Evolutionary conservation across 2,113 vertebrate genomes (phyloP).

Genomic region (Nesogale talazaci): DNA sequence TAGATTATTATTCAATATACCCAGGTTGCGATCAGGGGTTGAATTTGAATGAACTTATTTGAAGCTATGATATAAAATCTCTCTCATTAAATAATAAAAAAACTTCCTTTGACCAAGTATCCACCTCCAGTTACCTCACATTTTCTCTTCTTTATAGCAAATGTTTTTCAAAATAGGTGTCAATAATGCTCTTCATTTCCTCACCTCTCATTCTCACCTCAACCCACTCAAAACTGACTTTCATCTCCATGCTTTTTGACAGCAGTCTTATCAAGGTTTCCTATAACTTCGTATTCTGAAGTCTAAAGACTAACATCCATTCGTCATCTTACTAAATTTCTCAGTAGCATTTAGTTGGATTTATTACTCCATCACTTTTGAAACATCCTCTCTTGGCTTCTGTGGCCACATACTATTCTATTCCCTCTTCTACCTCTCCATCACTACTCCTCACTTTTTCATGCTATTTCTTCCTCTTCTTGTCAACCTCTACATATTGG

Average conservation of each 20-base stretch:
- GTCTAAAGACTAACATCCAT: conserved; percentile 25
- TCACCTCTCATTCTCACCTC: conserved; percentile 26
- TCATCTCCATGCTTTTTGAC: neutral
- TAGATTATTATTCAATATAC: no score
- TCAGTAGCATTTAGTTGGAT: neutral
- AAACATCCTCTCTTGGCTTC: conserved; percentile 45
- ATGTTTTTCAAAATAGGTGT: conserved; percentile 29
- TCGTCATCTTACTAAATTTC: conserved; percentile 32
- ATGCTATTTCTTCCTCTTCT: neutral
- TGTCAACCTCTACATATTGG: neutral
- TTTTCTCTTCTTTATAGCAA: conserved; percentile 33
- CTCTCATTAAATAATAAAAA: neutral
- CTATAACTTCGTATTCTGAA: conserved; percentile 25
- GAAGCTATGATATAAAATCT: neutral
- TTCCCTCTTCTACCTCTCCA: neutral
- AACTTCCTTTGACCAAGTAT: conserved; percentile 24
- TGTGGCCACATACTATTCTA: neutral
- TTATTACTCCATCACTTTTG: conserved; percentile 18
- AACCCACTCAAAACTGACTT: conserved; percentile 13
- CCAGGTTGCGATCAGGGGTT: no score
- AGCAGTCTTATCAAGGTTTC: neutral
- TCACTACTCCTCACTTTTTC: neutral
- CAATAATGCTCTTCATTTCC: neutral
- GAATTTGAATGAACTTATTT: no score
- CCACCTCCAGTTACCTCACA: neutral